A percentile compares a stretch with the other conserved stretches of the same genome.
These are phyloP conservation scores for Patiria miniata DNA, from an alignment of 35 echinoderm and acorn worm species.

Conservation along the genomic window DNA sequence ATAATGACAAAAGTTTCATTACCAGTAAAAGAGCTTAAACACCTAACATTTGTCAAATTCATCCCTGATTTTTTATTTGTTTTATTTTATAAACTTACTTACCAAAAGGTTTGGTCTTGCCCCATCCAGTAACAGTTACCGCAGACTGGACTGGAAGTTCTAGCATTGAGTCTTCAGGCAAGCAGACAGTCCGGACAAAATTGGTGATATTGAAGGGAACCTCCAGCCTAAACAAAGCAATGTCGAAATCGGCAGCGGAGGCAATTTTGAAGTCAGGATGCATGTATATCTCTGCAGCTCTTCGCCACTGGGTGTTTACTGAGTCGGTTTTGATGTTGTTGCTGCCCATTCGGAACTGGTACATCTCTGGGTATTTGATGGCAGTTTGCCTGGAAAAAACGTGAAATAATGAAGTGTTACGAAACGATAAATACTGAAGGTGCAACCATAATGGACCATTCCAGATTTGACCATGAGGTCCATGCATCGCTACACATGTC, in stretches of 20 bases:
- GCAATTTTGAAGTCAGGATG: conserved; percentile 24
- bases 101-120: background rate
- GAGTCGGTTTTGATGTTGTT: background rate
- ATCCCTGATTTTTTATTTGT: too few relatives aligned
- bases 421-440: too few relatives aligned
- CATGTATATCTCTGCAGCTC: conserved; percentile 18
- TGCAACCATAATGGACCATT: too few relatives aligned
- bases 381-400: background rate
- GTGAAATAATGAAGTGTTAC: too few relatives aligned
- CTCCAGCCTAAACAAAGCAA: conserved; percentile 17
- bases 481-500: too few relatives aligned
- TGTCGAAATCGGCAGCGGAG: background rate
- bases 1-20: too few relatives aligned
- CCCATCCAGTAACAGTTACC: conserved; percentile 36
- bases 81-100: too few relatives aligned
- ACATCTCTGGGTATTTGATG: background rate
- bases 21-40: too few relatives aligned
- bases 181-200: conserved; percentile 29
- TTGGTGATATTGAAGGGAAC: conserved; percentile 7
- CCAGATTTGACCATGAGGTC: too few relatives aligned
- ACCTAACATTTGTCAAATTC: too few relatives aligned
- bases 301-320: background rate
- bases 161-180: background rate
- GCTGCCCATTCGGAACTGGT: background rate
- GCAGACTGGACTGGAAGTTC: background rate